phyloP scores from a whole-genome alignment of 2,888 invertebrate genomes.

The Trachelus troglodyta region DNA sequence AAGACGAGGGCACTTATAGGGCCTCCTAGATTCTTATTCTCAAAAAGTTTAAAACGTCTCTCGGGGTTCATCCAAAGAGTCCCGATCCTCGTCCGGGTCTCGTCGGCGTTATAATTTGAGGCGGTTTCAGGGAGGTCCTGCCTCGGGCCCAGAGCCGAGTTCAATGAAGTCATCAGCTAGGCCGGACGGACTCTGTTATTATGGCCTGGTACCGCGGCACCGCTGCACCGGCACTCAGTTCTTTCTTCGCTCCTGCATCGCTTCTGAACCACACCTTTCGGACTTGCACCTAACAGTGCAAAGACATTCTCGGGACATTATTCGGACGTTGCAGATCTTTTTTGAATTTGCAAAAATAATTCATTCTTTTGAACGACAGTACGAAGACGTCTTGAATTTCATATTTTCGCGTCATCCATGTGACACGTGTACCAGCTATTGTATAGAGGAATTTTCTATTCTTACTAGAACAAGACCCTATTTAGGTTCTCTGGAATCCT shows the following conservation, averaged over 20 bases:
- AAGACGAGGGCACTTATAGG: not conserved
- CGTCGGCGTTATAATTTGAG: constrained; percentile 64
- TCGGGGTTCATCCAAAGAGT: constrained; percentile 54
- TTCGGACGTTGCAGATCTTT: not conserved
- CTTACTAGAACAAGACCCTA: not conserved
- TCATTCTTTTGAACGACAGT: not conserved
- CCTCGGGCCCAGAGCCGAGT: constrained; percentile 51
- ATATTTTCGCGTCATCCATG: not conserved
- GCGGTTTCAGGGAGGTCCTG: constrained; percentile 65
- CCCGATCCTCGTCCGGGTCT: constrained; percentile 37
- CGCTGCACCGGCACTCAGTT: constrained; percentile 24
- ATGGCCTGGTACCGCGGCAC: constrained; percentile 65
- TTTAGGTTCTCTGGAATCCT: not conserved
- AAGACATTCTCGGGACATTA: not conserved
- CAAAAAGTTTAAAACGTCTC: constrained; percentile 47
- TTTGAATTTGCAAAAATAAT: not conserved
- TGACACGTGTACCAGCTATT: not conserved
- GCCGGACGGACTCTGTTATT: constrained; percentile 62
- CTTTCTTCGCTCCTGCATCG: not conserved
- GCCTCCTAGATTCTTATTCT: not conserved
- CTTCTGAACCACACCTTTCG: not conserved
- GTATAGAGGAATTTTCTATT: not conserved
- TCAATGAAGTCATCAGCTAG: constrained; percentile 68
- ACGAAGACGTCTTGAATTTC: not conserved
- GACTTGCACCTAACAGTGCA: not conserved